Percentiles rank a stretch among this genome's conserved stretches.
Evolutionary conservation across 92 coral and sea anemone genomes (phyloP).

Genomic region (Phenganax marumi): DNA sequence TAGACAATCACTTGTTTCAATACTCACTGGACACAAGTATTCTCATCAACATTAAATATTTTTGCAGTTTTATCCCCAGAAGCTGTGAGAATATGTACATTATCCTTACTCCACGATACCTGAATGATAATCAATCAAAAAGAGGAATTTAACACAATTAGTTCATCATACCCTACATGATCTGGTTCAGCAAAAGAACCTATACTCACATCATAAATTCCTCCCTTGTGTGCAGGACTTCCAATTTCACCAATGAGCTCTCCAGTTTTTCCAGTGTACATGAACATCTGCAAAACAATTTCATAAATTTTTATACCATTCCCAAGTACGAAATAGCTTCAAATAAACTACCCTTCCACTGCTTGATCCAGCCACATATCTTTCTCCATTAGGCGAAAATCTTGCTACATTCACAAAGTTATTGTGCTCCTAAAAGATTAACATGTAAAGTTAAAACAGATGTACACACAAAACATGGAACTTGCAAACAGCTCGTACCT

Average conservation of each 20-base stretch:
- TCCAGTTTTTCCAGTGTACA: constrained; percentile 83
- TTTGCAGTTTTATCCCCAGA: constrained; percentile 94
- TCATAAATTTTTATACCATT: background rate
- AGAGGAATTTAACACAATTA: background rate
- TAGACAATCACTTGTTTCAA: background rate
- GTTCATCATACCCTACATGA: background rate
- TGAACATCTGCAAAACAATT: constrained; percentile 51
- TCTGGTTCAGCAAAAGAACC: background rate
- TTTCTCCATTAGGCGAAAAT: constrained; percentile 82
- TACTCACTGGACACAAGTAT: constrained; percentile 67
- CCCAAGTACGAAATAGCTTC: too few relatives aligned
- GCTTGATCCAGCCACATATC: constrained; percentile 76
- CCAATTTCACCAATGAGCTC: constrained; percentile 53
- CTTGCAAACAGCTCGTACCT: constrained; percentile 37
- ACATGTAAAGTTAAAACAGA: background rate
- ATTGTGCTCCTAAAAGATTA: constrained; percentile 52
- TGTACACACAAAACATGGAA: background rate
- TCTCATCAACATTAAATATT: constrained; percentile 77
- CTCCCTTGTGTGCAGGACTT: constrained; percentile 74
- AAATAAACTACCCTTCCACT: constrained; percentile 70
- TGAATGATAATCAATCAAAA: constrained; percentile 4
- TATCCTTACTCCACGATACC: constrained; percentile 85
- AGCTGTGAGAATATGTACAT: constrained; percentile 74
- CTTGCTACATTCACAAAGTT: constrained; percentile 90
- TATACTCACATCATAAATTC: constrained; percentile 74